Conservation (phyloP, 2,797 vertebrate species). For the Peromyscus aztecus region DNA sequence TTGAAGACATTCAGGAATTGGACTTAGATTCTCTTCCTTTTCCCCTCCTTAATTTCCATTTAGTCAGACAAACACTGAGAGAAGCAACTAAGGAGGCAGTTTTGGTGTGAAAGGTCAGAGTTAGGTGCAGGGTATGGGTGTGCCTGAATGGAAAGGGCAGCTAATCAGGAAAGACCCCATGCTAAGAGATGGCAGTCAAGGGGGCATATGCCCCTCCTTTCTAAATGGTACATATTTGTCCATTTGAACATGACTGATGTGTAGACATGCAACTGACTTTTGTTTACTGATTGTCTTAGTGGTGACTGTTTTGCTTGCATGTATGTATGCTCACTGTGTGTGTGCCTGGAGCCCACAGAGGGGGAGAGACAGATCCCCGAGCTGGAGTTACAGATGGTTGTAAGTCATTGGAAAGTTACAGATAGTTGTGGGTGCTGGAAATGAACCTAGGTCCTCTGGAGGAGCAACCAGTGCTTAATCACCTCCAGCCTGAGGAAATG, state of each 20-base stretch:
- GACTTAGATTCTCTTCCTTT: not conserved
- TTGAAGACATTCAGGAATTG: conserved; percentile 40
- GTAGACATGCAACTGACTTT: not conserved
- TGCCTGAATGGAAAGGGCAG: not conserved
- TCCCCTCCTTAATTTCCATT: not conserved
- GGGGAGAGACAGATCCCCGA: not conserved
- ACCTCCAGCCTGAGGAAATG: not conserved
- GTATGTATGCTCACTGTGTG: not conserved
- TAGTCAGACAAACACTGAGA: not conserved
- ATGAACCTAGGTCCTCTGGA: not conserved
- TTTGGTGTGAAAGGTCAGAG: not conserved
- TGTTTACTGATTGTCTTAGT: not conserved
- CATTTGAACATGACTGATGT: not conserved
- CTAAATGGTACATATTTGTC: not conserved
- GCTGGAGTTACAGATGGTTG: not conserved
- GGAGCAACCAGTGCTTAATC: not conserved
- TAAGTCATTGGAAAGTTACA: not conserved
- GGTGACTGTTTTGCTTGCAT: not conserved
- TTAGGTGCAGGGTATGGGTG: not conserved
- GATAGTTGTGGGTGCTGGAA: not conserved
- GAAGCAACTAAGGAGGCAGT: not conserved
- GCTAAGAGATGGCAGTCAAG: not conserved
- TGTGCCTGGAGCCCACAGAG: not conserved
- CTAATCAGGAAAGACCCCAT: not conserved
- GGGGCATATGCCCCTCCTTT: not conserved